Evolutionary conservation across 2,797 vertebrate species (phyloP).

Genomic region (Onychomys torridus): DNA sequence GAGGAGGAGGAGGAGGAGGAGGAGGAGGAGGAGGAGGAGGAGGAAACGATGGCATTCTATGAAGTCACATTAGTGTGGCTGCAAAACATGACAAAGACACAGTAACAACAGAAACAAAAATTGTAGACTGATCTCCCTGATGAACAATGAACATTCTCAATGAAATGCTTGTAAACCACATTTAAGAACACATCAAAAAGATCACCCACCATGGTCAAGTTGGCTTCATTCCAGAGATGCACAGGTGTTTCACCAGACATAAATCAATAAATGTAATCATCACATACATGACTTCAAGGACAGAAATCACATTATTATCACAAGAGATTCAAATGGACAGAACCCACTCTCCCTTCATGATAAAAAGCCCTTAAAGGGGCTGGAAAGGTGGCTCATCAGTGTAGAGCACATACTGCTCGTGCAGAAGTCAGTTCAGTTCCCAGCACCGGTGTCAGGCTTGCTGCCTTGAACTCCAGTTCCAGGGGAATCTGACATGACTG

Average conservation of each 20-base stretch:
- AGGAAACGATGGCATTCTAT: neutral
- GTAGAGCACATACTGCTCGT: neutral
- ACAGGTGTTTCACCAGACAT: neutral
- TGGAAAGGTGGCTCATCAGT: neutral
- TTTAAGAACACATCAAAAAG: neutral
- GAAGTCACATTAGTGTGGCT: neutral
- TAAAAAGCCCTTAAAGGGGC: neutral
- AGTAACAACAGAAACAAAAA: neutral
- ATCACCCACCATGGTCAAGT: neutral
- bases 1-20: neutral
- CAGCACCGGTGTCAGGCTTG: neutral
- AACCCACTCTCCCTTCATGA: neutral
- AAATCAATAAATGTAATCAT: neutral
- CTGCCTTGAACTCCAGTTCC: neutral
- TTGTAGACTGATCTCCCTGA: neutral
- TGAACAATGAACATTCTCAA: neutral
- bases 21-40: neutral
- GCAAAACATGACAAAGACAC: neutral
- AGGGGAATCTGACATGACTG: neutral
- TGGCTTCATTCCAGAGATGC: neutral
- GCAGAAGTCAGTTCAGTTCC: neutral
- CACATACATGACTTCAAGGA: neutral
- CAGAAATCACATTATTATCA: neutral
- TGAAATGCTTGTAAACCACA: neutral
- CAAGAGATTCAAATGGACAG: neutral